These are phyloP conservation scores for Globia sparganii DNA, from an alignment of 2,888 invertebrate genomes.

Conservation along the genomic window DNA sequence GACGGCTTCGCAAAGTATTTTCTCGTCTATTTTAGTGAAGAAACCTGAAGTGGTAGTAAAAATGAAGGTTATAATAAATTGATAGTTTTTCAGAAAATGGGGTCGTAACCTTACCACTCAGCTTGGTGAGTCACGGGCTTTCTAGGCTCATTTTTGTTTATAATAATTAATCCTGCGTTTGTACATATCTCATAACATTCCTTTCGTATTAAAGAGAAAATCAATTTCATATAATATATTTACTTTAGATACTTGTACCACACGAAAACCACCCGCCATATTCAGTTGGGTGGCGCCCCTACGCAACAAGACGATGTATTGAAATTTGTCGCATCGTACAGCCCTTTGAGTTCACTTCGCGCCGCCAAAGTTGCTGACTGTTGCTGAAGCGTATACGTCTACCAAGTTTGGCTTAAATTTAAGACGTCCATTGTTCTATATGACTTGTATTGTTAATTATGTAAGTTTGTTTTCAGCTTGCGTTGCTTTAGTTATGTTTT, in stretches of 20 bases:
- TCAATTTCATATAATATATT: neutral
- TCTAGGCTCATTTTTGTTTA: neutral
- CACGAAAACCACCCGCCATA: constrained; percentile 74
- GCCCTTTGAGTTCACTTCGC: constrained; percentile 70
- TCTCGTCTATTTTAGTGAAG: neutral
- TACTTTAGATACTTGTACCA: constrained; percentile 64
- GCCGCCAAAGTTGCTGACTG: constrained; percentile 75
- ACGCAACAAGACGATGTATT: constrained; percentile 79
- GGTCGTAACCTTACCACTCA: neutral
- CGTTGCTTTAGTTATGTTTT: constrained; percentile 6
- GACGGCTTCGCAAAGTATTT: neutral
- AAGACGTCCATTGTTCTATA: constrained; percentile 53
- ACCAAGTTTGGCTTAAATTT: constrained; percentile 57
- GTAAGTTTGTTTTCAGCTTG: constrained; percentile 34
- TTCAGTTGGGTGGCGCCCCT: constrained; percentile 79
- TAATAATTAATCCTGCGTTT: neutral
- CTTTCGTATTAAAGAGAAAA: neutral
- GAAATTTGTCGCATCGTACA: constrained; percentile 84
- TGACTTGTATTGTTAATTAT: constrained; percentile 55
- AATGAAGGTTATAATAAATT: neutral
- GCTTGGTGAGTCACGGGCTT: neutral
- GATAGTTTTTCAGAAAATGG: neutral
- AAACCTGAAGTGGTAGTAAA: neutral
- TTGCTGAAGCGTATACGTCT: constrained; percentile 54
- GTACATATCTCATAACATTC: neutral